Conservation (phyloP, 2,888 invertebrate species). For the Chrysolina haemoptera region DNA sequence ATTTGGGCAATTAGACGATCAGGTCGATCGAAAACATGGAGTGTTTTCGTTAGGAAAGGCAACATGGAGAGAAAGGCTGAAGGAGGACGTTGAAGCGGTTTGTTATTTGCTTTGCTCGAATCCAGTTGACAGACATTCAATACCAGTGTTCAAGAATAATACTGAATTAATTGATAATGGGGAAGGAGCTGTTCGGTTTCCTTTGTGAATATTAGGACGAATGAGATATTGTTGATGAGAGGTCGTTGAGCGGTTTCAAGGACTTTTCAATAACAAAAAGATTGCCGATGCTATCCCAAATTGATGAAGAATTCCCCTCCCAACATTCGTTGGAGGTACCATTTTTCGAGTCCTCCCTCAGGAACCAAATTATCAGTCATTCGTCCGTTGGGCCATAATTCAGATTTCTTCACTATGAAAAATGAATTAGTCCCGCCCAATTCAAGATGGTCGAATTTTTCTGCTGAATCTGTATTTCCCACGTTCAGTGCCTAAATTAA, state of each 20-base stretch:
- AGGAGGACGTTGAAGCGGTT: conserved; percentile 10
- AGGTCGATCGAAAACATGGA: conserved; percentile 24
- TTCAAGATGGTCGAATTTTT: no score
- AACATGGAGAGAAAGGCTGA: conserved; percentile 13
- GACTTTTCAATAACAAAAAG: no score
- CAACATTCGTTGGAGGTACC: no score
- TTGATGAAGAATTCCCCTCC: no score
- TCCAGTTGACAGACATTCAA: conserved; percentile 3
- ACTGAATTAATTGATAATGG: not conserved
- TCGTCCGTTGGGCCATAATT: no score
- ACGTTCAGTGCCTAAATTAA: no score
- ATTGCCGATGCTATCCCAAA: no score
- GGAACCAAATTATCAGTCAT: no score
- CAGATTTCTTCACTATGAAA: no score
- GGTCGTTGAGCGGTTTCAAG: not conserved
- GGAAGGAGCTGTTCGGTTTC: not conserved
- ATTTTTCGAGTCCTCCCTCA: no score
- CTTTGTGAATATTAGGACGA: not conserved
- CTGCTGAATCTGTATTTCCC: no score
- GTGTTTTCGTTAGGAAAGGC: conserved; percentile 17
- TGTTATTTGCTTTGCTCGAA: conserved; percentile 22
- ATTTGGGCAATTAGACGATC: conserved; percentile 29
- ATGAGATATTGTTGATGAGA: not conserved
- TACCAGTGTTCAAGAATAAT: not conserved
- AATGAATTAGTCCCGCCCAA: no score